Evolutionary conservation across 2,888 invertebrate genomes (phyloP).

Genomic region (Dascillus cervinus): DNA sequence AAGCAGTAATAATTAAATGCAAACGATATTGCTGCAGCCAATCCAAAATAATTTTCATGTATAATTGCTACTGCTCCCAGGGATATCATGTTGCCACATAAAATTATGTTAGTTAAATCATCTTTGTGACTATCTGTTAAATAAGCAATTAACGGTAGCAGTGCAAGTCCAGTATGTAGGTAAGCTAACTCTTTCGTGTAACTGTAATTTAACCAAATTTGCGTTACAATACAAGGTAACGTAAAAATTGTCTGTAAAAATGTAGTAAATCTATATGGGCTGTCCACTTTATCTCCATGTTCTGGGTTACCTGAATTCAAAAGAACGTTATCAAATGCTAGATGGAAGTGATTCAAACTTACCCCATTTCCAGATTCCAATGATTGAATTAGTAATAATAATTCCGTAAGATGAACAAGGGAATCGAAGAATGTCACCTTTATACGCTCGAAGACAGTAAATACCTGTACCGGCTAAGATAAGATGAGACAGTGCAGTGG

Average conservation of each 20-base stretch:
- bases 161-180: conserved; percentile 2
- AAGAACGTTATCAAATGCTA: not conserved
- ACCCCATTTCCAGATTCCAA: conserved; percentile 37
- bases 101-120: conserved; percentile 1
- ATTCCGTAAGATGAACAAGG: conserved; percentile 28
- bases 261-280: conserved; percentile 4
- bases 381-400: conserved; percentile 30
- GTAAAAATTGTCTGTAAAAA: conserved; percentile 6
- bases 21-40: conserved; percentile 9
- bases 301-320: conserved; percentile 9
- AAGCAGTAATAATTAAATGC: conserved; percentile 9
- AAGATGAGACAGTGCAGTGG: conserved; percentile 11
- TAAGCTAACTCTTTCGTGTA: conserved; percentile 4
- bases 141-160: conserved; percentile 6
- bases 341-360: conserved; percentile 10
- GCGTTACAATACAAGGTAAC: conserved; percentile 7
- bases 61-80: conserved; percentile 5
- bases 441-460: conserved; percentile 6
- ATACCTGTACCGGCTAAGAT: conserved; percentile 10
- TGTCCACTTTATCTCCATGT: conserved; percentile 5
- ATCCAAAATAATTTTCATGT: conserved; percentile 8
- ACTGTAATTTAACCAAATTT: conserved; percentile 5
- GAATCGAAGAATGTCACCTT: conserved; percentile 12
- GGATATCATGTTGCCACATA: conserved; percentile 4
- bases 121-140: conserved; percentile 2